A percentile compares a stretch with the other conserved stretches of the same genome.
phyloP scores from a whole-genome alignment of 2,797 vertebrate genomes.

The Philypnodon macrostomus region DNA sequence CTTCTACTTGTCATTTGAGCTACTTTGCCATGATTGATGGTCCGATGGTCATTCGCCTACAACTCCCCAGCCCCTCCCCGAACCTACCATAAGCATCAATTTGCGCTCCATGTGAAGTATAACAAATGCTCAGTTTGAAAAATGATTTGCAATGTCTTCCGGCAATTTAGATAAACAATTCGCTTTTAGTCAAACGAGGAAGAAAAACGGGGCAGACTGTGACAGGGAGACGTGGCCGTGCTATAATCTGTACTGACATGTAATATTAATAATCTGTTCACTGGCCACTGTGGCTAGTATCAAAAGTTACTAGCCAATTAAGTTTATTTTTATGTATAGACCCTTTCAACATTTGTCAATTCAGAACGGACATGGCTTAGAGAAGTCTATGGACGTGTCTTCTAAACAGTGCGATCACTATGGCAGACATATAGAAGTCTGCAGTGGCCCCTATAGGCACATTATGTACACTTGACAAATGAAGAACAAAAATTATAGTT shows the following conservation, averaged over 20 bases:
- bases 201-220: conserved; percentile 38
- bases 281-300: too few species aligned
- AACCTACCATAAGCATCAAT: conserved; percentile 44
- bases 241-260: conserved; percentile 50
- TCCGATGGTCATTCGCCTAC: conserved; percentile 38
- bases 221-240: conserved; percentile 31
- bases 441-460: conserved; percentile 57
- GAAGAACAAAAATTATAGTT: too few species aligned
- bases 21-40: conserved; percentile 73
- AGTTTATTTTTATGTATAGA: too few species aligned
- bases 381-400: conserved; percentile 22
- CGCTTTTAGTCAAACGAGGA: conserved; percentile 40
- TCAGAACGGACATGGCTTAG: too few species aligned
- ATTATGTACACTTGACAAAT: too few species aligned
- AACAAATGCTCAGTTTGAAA: conserved; percentile 62
- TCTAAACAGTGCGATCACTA: too few species aligned
- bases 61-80: conserved; percentile 6
- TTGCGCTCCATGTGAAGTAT: conserved; percentile 55
- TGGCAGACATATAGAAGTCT: conserved; percentile 41
- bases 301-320: too few species aligned
- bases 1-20: conserved; percentile 69
- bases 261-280: too few species aligned
- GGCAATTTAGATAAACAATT: conserved; percentile 69
- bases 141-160: conserved; percentile 63
- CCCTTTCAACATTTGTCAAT: too few species aligned